phyloP scores from a whole-genome alignment of 2,797 vertebrate species.

The Glossophaga mutica region DNA sequence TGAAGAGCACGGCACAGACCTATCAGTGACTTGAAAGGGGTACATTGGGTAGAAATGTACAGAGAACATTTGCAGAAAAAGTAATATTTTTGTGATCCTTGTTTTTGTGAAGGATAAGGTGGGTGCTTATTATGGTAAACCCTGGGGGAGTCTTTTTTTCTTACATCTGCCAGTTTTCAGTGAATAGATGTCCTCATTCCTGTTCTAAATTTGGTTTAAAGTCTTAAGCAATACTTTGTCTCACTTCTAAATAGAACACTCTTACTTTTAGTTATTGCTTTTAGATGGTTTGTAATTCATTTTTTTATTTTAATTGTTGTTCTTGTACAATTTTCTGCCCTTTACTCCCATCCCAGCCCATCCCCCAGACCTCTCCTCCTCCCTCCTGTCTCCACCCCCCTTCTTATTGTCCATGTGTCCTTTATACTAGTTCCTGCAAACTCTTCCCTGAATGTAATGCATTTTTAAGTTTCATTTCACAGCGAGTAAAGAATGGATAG shows the following conservation, averaged over 20 bases:
- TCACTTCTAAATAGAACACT: not conserved
- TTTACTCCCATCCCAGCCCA: too few species aligned
- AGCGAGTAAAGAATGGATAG: not conserved
- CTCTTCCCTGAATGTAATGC: not conserved
- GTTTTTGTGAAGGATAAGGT: not conserved
- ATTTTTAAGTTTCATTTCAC: not conserved
- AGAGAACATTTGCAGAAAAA: not conserved
- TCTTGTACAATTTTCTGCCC: too few species aligned
- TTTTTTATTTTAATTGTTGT: not conserved
- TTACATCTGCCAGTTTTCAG: not conserved
- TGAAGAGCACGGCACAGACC: not conserved
- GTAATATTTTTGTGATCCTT: not conserved
- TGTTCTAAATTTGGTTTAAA: not conserved
- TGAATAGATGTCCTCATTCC: not conserved
- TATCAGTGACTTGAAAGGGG: not conserved
- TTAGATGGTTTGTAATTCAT: not conserved
- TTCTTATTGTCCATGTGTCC: too few species aligned
- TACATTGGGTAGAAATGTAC: not conserved
- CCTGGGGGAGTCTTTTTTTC: not conserved
- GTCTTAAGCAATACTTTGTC: not conserved
- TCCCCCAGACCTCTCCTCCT: too few species aligned
- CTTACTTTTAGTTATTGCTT: not conserved
- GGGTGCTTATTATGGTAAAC: not conserved
- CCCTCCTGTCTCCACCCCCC: too few species aligned
- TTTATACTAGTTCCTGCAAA: too few species aligned